Percentiles rank a stretch among this genome's conserved stretches.
Evolutionary conservation across 2,797 vertebrate genomes (phyloP).

Genomic region (Sebastes oblongus): DNA sequence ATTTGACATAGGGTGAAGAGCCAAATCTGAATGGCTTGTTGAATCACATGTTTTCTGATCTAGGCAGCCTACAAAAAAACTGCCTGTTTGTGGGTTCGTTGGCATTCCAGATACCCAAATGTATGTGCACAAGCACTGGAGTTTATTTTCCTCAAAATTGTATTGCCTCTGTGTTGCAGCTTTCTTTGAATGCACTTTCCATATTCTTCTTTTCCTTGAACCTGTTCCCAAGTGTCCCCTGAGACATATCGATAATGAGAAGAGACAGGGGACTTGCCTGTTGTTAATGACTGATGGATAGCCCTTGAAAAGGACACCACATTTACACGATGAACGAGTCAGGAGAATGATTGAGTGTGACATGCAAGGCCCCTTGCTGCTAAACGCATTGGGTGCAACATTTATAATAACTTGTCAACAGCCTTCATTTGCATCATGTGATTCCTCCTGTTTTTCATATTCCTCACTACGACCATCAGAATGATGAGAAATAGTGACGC

Average conservation of each 20-base stretch:
- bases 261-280: conserved; percentile 54
- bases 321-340: conserved; percentile 80
- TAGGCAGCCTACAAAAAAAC: too few relatives aligned
- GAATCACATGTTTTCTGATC: too few relatives aligned
- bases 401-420: conserved; percentile 76
- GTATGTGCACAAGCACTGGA: too few relatives aligned
- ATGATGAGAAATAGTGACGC: conserved; percentile 33
- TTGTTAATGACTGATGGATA: conserved; percentile 80
- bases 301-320: conserved; percentile 75
- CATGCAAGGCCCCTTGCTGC: conserved; percentile 65
- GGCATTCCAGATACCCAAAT: too few relatives aligned
- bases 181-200: neutral
- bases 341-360: conserved; percentile 72
- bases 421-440: conserved; percentile 61
- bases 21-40: too few relatives aligned
- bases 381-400: conserved; percentile 60
- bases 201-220: conserved; percentile 12
- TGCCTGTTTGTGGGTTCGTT: too few relatives aligned
- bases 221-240: conserved; percentile 19
- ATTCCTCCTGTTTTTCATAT: conserved; percentile 44
- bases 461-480: conserved; percentile 37
- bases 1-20: too few relatives aligned
- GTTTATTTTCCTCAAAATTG: neutral
- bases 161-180: neutral
- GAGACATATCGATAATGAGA: conserved; percentile 60